phyloP scores from a whole-genome alignment of 2,888 invertebrate species.

The Lasiommata megera region DNA sequence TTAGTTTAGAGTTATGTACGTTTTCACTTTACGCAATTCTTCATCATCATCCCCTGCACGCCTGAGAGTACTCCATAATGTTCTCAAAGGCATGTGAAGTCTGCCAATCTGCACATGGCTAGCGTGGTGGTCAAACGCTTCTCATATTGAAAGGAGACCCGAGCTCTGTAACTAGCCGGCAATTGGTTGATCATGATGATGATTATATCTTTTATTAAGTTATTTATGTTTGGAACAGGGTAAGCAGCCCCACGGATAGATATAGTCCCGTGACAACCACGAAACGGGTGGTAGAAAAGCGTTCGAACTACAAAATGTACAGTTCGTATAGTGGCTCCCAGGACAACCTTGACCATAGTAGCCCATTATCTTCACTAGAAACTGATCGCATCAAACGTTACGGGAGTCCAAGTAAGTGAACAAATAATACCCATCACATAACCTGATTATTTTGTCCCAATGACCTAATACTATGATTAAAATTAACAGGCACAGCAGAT shows the following conservation, averaged over 20 bases:
- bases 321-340: constrained; percentile 71
- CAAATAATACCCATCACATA: background rate
- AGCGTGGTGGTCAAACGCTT: too few species aligned
- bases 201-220: background rate
- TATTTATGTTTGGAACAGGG: constrained; percentile 42
- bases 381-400: constrained; percentile 61
- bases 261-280: constrained; percentile 72
- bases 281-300: constrained; percentile 69
- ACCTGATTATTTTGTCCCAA: too few species aligned
- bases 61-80: too few species aligned
- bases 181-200: too few species aligned
- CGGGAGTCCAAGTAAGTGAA: constrained; percentile 68
- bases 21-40: too few species aligned
- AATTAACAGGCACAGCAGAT: constrained; percentile 47
- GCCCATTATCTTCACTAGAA: constrained; percentile 68
- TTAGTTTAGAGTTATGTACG: too few species aligned
- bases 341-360: constrained; percentile 67
- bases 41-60: too few species aligned
- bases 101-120: too few species aligned
- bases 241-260: constrained; percentile 67
- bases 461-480: too few species aligned
- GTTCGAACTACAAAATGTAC: constrained; percentile 74
- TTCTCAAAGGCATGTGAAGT: too few species aligned
- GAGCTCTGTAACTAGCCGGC: too few species aligned
- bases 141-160: too few species aligned